These are phyloP conservation scores for Kryptolebias ocellatus DNA, from an alignment of 2,797 vertebrate genomes.

Conservation along the genomic window DNA sequence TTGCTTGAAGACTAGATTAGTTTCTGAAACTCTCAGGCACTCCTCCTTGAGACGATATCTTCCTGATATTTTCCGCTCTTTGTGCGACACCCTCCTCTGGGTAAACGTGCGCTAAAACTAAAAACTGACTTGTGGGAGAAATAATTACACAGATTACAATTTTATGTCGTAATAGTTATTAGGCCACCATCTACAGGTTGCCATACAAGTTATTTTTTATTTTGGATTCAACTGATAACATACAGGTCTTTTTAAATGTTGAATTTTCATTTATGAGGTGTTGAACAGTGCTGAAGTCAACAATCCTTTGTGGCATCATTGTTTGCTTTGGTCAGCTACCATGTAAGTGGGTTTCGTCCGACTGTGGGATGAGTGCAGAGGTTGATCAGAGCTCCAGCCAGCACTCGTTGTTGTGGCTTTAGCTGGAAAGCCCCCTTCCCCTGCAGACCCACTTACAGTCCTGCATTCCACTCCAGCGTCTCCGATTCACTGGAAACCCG, in stretches of 20 bases:
- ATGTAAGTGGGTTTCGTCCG: slow-evolving; percentile 42
- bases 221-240: neutral
- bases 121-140: neutral
- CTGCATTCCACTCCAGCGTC: slow-evolving; percentile 55
- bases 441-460: slow-evolving; percentile 39
- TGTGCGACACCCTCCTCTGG: slow-evolving; percentile 16
- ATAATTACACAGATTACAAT: neutral
- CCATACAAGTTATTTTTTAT: neutral
- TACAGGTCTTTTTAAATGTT: neutral
- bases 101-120: neutral
- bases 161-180: neutral
- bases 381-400: slow-evolving; percentile 44
- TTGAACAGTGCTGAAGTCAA: neutral
- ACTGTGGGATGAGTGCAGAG: slow-evolving; percentile 33
- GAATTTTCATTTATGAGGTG: neutral
- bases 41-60: neutral
- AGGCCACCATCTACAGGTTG: neutral
- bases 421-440: slow-evolving; percentile 46
- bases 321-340: slow-evolving; percentile 42
- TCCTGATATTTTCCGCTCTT: slow-evolving; percentile 17
- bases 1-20: slow-evolving; percentile 20
- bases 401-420: slow-evolving; percentile 51
- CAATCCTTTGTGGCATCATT: slow-evolving; percentile 23
- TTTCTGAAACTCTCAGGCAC: slow-evolving; percentile 6
- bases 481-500: slow-evolving; percentile 62